Conservation (phyloP, 1,140 invertebrate genomes). For the Zaprionus lachaisei region DNA sequence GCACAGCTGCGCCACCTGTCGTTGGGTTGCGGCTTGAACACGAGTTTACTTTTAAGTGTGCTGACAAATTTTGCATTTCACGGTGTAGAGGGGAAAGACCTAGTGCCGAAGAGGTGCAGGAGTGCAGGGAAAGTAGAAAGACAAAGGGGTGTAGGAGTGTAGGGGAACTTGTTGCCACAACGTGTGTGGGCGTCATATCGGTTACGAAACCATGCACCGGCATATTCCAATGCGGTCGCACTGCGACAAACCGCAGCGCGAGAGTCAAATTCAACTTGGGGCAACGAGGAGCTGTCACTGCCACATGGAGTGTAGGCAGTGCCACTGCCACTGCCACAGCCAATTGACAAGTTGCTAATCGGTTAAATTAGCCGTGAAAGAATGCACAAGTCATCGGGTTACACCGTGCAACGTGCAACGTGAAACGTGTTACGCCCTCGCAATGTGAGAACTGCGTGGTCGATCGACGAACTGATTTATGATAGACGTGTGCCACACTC, state of each 20-base stretch:
- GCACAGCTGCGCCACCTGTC: neutral
- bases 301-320: neutral
- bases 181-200: constrained; percentile 80
- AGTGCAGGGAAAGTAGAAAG: neutral
- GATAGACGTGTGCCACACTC: constrained; percentile 75
- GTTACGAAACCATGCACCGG: constrained; percentile 71
- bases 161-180: constrained; percentile 40
- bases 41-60: too few species aligned
- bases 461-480: constrained; percentile 52
- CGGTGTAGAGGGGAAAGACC: neutral
- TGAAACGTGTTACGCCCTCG: constrained; percentile 60
- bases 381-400: constrained; percentile 76
- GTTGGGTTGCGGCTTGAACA: neutral
- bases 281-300: neutral
- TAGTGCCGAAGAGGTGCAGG: neutral
- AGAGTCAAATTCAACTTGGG: constrained; percentile 43
- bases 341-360: constrained; percentile 69
- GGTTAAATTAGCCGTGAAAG: constrained; percentile 81
- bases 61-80: neutral
- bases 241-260: constrained; percentile 51
- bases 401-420: constrained; percentile 40
- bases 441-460: constrained; percentile 69
- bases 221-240: constrained; percentile 27
- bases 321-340: constrained; percentile 12
- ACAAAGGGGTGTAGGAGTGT: neutral